phyloP scores from a whole-genome alignment of 2,797 vertebrate species.

The Xerus rutilus region DNA sequence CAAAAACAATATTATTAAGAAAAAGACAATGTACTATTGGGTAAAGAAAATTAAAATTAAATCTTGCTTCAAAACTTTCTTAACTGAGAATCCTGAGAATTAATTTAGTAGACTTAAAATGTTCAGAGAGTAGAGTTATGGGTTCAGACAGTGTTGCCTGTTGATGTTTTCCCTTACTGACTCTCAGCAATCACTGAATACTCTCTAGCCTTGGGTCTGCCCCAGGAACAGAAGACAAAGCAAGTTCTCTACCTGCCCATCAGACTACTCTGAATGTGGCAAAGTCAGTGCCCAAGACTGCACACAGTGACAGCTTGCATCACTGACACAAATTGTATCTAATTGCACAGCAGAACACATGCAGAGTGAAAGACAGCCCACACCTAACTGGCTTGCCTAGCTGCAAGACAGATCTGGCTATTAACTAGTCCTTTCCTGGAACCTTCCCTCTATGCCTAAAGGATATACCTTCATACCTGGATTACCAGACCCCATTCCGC shows the following conservation, averaged over 20 bases:
- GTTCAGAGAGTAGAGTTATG: not conserved
- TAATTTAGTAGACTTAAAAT: not conserved
- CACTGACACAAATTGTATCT: conserved; percentile 74
- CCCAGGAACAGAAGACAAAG: conserved; percentile 1
- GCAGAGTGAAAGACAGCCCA: conserved; percentile 40
- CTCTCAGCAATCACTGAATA: conserved; percentile 27
- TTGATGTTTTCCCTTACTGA: not conserved
- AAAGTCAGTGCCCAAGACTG: conserved; percentile 42
- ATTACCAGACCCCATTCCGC: not conserved
- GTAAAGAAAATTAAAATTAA: conserved; percentile 79
- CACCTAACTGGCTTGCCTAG: conserved; percentile 54
- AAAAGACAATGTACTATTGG: conserved; percentile 74
- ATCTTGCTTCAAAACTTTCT: conserved; percentile 73
- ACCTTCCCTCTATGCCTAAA: not conserved
- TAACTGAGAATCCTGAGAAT: conserved; percentile 74
- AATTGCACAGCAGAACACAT: conserved; percentile 11
- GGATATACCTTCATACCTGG: not conserved
- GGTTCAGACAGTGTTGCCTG: not conserved
- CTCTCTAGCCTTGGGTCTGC: conserved; percentile 32
- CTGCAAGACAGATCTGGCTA: not conserved
- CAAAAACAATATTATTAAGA: conserved; percentile 49
- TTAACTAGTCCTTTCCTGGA: conserved; percentile 59
- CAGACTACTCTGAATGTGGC: not conserved
- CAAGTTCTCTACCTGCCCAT: conserved; percentile 41
- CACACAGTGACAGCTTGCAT: not conserved